Conservation (phyloP, 1,140 invertebrate genomes). For the Drosophila lowei region DNA sequence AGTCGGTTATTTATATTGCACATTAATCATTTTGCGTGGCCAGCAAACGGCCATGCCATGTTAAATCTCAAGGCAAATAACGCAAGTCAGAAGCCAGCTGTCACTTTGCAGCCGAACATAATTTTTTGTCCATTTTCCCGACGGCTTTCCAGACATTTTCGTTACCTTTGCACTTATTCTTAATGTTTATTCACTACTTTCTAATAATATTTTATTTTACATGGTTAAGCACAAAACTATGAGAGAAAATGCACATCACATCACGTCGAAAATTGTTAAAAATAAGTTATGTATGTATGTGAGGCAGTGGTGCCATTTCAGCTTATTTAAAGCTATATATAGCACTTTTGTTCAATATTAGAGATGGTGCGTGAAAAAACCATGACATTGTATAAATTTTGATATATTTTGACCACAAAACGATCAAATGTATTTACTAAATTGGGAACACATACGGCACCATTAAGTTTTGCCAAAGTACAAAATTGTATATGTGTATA, state of each 20-base stretch:
- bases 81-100: conserved; percentile 37
- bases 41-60: neutral
- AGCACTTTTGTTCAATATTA: no score
- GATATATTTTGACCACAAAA: no score
- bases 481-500: no score
- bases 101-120: conserved; percentile 13
- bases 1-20: conserved; percentile 34
- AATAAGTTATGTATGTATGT: conserved; percentile 68
- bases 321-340: no score
- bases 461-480: no score
- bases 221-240: conserved; percentile 77
- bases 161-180: conserved; percentile 76
- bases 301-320: neutral
- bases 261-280: conserved; percentile 73
- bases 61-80: neutral
- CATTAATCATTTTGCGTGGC: conserved; percentile 15
- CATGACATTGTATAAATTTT: no score
- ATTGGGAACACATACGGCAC: no score
- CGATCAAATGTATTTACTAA: no score
- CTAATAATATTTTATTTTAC: conserved; percentile 71
- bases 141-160: conserved; percentile 2
- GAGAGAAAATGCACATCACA: conserved; percentile 75
- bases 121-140: conserved; percentile 2
- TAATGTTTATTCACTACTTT: conserved; percentile 69
- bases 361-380: no score